A percentile compares a stretch with the other conserved stretches of the same genome.
Evolutionary conservation across 2,113 vertebrate genomes (phyloP).

Genomic region (Sminthopsis crassicaudata): DNA sequence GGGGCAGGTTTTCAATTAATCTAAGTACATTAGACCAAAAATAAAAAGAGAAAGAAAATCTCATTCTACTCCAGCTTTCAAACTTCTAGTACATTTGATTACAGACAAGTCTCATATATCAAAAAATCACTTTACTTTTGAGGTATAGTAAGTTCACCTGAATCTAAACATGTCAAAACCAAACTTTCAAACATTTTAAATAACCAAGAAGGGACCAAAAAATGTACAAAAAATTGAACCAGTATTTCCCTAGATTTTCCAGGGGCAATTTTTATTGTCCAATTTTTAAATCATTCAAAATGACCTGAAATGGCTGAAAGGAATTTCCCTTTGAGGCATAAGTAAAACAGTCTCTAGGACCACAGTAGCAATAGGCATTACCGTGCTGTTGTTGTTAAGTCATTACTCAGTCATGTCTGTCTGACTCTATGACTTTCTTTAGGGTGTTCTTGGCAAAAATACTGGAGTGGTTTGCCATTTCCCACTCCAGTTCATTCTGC

Average conservation of each 20-base stretch:
- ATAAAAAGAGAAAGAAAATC: constrained; percentile 17
- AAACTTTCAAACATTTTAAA: background rate
- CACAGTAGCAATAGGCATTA: background rate
- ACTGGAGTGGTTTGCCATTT: background rate
- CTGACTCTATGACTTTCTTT: background rate
- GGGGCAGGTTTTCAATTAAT: background rate
- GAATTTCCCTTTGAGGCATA: background rate
- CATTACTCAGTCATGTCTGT: background rate
- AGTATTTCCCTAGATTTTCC: background rate
- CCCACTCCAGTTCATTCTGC: background rate
- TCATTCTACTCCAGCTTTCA: background rate
- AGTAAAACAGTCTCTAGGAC: background rate
- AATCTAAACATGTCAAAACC: background rate
- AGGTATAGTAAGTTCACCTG: background rate
- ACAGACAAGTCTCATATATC: background rate
- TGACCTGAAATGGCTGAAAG: background rate
- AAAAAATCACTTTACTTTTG: background rate
- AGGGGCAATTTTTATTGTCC: background rate
- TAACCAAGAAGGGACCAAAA: background rate
- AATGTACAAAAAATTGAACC: background rate
- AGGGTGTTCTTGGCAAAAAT: background rate
- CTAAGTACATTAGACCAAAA: background rate
- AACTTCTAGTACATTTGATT: background rate
- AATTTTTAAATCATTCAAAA: background rate
- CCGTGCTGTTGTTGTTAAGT: background rate